These are phyloP conservation scores for Cephus pulcher DNA, from an alignment of 2,888 invertebrate species.

Conservation along the genomic window DNA sequence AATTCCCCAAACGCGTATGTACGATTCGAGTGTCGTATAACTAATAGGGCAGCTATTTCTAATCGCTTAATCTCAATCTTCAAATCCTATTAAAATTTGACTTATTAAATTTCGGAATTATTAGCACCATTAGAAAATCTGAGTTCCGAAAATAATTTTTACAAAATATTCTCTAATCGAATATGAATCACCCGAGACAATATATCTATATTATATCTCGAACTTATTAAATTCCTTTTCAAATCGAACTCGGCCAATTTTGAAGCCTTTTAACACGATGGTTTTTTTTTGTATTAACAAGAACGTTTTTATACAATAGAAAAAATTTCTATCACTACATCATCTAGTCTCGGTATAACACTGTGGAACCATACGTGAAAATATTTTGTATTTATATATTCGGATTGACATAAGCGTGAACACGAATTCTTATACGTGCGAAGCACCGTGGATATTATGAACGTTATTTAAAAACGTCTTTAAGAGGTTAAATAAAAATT, in stretches of 20 bases:
- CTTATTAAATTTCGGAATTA: not conserved
- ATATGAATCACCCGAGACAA: not conserved
- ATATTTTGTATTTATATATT: constrained; percentile 8
- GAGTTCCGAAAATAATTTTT: not conserved
- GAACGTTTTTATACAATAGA: not conserved
- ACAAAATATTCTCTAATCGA: not conserved
- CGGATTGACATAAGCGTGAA: not conserved
- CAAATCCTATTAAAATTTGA: not conserved
- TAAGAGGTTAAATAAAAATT: too few relatives aligned
- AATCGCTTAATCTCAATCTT: not conserved
- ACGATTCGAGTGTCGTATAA: not conserved
- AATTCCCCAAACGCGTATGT: not conserved
- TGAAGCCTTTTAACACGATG: not conserved
- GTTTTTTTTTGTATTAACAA: not conserved
- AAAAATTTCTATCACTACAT: too few relatives aligned
- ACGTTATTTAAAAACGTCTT: too few relatives aligned
- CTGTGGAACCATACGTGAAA: not conserved
- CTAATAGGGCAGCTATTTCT: not conserved
- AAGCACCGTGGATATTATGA: too few relatives aligned
- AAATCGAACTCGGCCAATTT: not conserved
- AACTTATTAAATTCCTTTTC: not conserved
- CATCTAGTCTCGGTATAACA: too few relatives aligned
- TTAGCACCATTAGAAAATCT: not conserved
- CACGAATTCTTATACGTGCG: too few relatives aligned
- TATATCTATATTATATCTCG: not conserved